Conservation (phyloP, 2,113 vertebrate genomes). For the Pleuronectes platessa region DNA sequence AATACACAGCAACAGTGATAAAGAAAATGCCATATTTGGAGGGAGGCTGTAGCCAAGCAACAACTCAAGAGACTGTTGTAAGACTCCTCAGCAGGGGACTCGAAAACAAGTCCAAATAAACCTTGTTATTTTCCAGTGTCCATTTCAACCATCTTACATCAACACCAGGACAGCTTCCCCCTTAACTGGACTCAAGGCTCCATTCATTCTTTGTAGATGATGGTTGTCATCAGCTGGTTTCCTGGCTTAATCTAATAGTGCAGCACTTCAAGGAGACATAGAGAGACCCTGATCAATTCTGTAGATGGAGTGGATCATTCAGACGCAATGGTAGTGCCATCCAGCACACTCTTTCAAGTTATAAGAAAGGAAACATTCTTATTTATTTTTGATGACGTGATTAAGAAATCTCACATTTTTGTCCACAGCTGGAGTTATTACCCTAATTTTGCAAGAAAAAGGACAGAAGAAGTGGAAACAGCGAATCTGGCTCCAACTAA, state of each 20-base stretch:
- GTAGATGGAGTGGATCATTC: background rate
- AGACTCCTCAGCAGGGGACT: conserved; percentile 25
- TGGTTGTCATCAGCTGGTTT: conserved; percentile 1
- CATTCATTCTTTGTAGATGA: conserved; percentile 18
- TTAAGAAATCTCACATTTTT: too few species aligned
- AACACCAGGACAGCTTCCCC: conserved; percentile 9
- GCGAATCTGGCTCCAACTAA: too few species aligned
- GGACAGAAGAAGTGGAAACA: too few species aligned
- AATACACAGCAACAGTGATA: conserved; percentile 33
- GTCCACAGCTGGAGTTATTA: too few species aligned
- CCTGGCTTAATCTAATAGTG: background rate
- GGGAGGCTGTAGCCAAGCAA: conserved; percentile 57
- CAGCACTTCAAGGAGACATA: background rate
- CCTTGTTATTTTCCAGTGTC: conserved; percentile 25
- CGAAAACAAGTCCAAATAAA: conserved; percentile 34
- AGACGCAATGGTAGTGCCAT: background rate
- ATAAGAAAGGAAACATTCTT: too few species aligned
- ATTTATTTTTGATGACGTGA: too few species aligned
- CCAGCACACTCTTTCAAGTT: too few species aligned
- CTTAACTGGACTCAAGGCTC: conserved; percentile 15
- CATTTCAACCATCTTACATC: conserved; percentile 4
- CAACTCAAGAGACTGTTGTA: conserved; percentile 27
- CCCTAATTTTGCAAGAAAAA: too few species aligned
- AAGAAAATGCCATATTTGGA: conserved; percentile 41
- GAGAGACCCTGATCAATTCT: background rate